phyloP scores from a whole-genome alignment of 2,888 invertebrate genomes.

The Phytoseiulus persimilis region DNA sequence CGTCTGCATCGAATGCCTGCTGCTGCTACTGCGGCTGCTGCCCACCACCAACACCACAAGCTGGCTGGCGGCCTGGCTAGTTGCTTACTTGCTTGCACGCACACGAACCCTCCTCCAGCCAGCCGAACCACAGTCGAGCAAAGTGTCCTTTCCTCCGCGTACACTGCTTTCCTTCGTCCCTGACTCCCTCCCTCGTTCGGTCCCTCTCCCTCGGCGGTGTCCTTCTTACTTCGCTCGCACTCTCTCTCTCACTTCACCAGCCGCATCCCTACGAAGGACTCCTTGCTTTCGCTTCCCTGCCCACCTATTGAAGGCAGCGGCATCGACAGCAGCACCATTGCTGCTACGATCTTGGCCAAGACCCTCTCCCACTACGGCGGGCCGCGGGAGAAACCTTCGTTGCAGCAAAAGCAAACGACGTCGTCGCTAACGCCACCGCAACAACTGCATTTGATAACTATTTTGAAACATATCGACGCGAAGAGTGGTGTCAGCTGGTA shows the following conservation, averaged over 20 bases:
- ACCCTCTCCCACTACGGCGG: not conserved
- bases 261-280: not conserved
- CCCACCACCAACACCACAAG: slow-evolving; percentile 5
- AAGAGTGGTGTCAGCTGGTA: not conserved
- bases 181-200: not conserved
- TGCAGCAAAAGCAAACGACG: not conserved
- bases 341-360: not conserved
- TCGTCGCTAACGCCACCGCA: not conserved
- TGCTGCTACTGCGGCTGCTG: not conserved
- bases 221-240: not conserved
- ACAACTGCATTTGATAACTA: not conserved
- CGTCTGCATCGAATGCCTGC: slow-evolving; percentile 5
- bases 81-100: slow-evolving; percentile 5
- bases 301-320: not conserved
- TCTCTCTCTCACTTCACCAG: not conserved
- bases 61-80: slow-evolving; percentile 5
- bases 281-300: not conserved
- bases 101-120: slow-evolving; percentile 5
- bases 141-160: not conserved
- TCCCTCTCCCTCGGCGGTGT: not conserved
- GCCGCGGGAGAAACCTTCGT: not conserved
- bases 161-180: not conserved
- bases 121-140: not conserved
- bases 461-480: not conserved
- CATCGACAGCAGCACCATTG: not conserved